Conservation (phyloP, 2,113 vertebrate species). For the Fulmarus glacialis region DNA sequence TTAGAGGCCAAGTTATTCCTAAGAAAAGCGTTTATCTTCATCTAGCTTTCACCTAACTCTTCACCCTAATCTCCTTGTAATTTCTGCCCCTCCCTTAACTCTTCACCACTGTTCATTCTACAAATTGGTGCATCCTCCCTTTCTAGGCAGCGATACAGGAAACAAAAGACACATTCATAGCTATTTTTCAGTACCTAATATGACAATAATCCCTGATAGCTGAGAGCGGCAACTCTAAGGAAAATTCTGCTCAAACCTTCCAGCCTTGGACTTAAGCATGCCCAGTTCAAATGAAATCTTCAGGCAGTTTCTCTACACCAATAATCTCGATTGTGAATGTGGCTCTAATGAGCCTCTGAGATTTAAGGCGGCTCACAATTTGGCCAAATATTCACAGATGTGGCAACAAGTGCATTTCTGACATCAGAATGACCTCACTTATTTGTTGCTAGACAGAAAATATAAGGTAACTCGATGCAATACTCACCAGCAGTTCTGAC, state of each 20-base stretch:
- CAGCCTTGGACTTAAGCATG: neutral
- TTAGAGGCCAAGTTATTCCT: neutral
- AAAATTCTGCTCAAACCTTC: neutral
- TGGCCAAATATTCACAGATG: neutral
- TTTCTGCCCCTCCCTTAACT: neutral
- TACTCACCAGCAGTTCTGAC: neutral
- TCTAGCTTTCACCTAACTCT: neutral
- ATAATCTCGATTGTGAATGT: neutral
- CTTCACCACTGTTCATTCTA: neutral
- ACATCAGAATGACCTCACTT: neutral
- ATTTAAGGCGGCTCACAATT: neutral
- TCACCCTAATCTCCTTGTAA: neutral
- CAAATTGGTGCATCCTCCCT: neutral
- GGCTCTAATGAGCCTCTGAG: neutral
- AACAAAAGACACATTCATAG: neutral
- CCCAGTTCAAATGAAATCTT: neutral
- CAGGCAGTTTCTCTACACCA: neutral
- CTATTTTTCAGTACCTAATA: neutral
- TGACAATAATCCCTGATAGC: neutral
- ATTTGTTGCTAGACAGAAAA: neutral
- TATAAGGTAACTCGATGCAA: neutral
- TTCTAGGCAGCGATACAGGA: neutral
- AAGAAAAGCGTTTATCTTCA: neutral
- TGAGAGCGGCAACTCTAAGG: neutral
- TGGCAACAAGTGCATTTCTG: neutral